Base-by-base conservation (phyloP, 64 coral and sea anemone genomes). In the Montipora efflorescens region DNA sequence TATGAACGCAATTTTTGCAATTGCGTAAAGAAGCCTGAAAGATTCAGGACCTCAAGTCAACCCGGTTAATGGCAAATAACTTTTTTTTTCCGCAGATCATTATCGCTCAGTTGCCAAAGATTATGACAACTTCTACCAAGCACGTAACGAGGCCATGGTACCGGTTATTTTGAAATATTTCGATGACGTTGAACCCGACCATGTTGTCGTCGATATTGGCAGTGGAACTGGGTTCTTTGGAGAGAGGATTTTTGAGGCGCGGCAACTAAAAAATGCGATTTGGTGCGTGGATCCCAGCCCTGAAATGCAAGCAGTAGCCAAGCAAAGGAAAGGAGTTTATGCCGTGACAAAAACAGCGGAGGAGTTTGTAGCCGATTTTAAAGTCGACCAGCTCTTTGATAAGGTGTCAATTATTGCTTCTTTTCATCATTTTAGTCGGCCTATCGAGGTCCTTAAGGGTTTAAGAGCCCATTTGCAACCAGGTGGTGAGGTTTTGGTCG, bases 201-300 rank as follows among this genome's bases (percentile, higher is more conserved):
- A 87, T 22, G 43, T 74, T 19, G 84, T 87, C 8, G 66, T 68
- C 10, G 84, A 87, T 67, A 48, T 87, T 13, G 84, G 67, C 20
- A 58, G 84, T 87, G 84, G 84, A 73, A 87, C 84, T 8, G 67
- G 84, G 3, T 20, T 49, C 48, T 9, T 74, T 50, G 84, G 15
- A 49, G 47, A 73, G 25, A 21, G 19, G 25, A 3, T 87, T 6
- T 72, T 73, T 61, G 49, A 73, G 48, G 46, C 3, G 14, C 21
- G 9, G 11, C 8, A 68, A 36, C 84, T 87, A 19, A 74, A 73
- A 14, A 71, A 51, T 25, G 66, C 67, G 20, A 61, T 87, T 22
- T 87, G 84, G 84, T 87, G 84, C 25, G 67, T 87, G 36, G 84
- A 87, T 20, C 84, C 84, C 5, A 74, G 67, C 16, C 36, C 61